Conservation (phyloP, 2,797 vertebrate genomes). For the Nyctalus aviator region DNA sequence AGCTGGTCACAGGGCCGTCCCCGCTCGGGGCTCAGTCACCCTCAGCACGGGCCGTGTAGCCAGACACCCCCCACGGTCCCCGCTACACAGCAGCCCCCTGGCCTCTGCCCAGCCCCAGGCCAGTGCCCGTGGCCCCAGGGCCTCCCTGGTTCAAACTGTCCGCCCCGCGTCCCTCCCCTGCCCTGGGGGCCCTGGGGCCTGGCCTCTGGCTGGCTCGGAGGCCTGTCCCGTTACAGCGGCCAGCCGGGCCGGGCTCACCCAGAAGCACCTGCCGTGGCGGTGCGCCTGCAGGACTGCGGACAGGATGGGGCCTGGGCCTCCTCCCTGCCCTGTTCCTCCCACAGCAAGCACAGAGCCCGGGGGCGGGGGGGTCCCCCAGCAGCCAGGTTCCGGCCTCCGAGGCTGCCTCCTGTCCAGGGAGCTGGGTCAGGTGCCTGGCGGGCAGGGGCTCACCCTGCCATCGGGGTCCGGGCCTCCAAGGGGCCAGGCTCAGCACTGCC, state of each 20-base stretch:
- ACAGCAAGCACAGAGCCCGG: too few species aligned
- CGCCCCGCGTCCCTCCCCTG: background rate
- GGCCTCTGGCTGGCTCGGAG: background rate
- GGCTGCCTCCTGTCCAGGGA: accelerated
- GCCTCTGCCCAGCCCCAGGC: background rate
- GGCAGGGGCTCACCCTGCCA: background rate
- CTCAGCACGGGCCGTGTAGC: too few species aligned
- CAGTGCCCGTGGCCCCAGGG: background rate
- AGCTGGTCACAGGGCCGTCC: background rate
- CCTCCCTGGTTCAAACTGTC: background rate
- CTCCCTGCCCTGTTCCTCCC: background rate
- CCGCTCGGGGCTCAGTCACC: background rate
- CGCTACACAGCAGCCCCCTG: background rate
- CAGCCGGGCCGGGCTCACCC: background rate
- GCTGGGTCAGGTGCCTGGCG: background rate
- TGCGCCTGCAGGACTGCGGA: background rate
- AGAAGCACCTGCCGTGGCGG: background rate
- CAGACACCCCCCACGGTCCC: background rate
- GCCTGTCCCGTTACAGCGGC: background rate
- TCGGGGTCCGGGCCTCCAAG: background rate
- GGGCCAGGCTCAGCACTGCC: background rate
- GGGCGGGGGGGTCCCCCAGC: background rate
- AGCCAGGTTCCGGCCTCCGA: background rate
- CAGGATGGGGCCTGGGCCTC: background rate
- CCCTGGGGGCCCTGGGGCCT: background rate